Percentiles rank a stretch among this genome's conserved stretches.
Evolutionary conservation across 2,797 vertebrate genomes (phyloP).

Genomic region (Allochrocebus solatus): DNA sequence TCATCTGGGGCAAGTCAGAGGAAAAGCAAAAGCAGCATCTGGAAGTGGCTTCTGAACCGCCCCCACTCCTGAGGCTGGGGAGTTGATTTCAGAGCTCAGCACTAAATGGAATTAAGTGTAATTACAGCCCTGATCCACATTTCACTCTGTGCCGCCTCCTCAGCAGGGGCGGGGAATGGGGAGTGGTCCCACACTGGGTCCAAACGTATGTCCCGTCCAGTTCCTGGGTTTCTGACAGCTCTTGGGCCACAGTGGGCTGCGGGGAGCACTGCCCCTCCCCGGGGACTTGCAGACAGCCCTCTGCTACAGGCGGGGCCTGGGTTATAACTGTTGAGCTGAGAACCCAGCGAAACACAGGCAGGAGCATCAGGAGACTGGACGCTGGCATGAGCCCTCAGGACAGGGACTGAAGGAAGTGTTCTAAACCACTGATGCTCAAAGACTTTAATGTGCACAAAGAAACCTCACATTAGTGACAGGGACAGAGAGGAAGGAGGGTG

Average conservation of each 20-base stretch:
- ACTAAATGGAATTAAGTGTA: conserved; percentile 51
- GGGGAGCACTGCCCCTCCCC: neutral
- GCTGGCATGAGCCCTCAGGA: neutral
- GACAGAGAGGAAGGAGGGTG: neutral
- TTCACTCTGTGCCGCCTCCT: neutral
- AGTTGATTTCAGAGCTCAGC: conserved; percentile 34
- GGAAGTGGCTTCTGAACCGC: neutral
- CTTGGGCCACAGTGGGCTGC: neutral
- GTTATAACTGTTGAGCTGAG: neutral
- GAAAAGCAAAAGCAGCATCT: neutral
- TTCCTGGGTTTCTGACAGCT: neutral
- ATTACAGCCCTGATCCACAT: conserved; percentile 42
- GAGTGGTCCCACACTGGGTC: neutral
- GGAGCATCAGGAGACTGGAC: neutral
- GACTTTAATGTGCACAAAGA: conserved; percentile 68
- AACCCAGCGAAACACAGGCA: neutral
- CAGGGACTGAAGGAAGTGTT: conserved; percentile 12
- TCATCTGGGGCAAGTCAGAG: neutral
- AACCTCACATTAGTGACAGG: conserved; percentile 17
- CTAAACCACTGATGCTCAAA: conserved; percentile 34
- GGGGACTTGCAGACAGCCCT: neutral
- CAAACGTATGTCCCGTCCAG: neutral
- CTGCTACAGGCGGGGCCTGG: neutral
- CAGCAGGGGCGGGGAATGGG: neutral
- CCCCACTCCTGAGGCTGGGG: neutral